Base-by-base conservation (phyloP, 1,140 invertebrate species). In the Sycophila sp. region DNA sequence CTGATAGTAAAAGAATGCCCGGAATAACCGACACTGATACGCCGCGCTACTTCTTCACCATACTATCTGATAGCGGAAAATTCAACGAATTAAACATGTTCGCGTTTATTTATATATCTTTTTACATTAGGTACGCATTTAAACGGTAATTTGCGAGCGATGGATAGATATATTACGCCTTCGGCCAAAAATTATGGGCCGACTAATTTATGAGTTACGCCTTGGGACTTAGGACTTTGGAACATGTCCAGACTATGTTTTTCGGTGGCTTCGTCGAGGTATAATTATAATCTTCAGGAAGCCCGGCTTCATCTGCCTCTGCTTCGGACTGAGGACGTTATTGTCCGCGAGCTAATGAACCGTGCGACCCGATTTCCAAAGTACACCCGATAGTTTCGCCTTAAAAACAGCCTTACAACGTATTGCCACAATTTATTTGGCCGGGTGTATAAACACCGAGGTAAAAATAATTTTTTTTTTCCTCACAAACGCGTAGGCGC, bases 221-320 rank as follows among this genome's bases (percentile, higher is more conserved):
- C 45, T 69, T 60, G 56, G 11, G 22, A 38, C 22, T 68, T 51
- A 49, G 55, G 26, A 40, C 53, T 69, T 69, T 69, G 56, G 45
- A 22, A 24, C 17, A 7, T 3, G n/a, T 42, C 45, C 56, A 60
- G 53, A 60, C 59, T 26, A 49, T 49, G 13, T 28, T 19, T 36
- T 47, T 34, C 36, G 28, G 19, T 58, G 34, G 53, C 40, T 45
- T 26, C 17, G n/a, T 34, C 47, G 28, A 36, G 10, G 22, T 64
- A 47, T 45, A 42, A 67, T 66, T 67, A 56, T 63, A 19, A 62
- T 38, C 51, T 42, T 66, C 7, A 30, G 26, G 40, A 62, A 62
- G 40, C 2, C 15, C 11, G 22, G 28, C 10, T 53, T 53, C n/a
- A 45, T 66, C 42, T 56, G 47, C 30, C 49, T 28, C 32, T n/a